A percentile compares a stretch with the other conserved stretches of the same genome.
phyloP scores from a whole-genome alignment of 2,888 invertebrate genomes.

The Gari tellinella region DNA sequence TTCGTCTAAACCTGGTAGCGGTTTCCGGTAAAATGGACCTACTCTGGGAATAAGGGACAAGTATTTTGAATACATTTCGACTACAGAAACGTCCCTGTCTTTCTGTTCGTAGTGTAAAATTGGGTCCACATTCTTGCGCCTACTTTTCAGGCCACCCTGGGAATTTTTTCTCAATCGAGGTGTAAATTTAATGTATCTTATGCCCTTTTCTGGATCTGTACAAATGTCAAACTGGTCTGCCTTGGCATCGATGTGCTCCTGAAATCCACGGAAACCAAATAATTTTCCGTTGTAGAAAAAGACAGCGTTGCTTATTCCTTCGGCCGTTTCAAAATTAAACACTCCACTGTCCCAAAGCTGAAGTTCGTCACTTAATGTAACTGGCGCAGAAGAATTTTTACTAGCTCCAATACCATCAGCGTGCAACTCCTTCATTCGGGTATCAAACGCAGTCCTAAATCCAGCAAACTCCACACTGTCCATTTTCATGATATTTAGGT shows the following conservation, averaged over 20 bases:
- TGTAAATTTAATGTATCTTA: constrained; percentile 9
- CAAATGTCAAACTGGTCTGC: constrained; percentile 21
- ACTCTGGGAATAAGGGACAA: constrained; percentile 7
- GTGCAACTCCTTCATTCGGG: constrained; percentile 23
- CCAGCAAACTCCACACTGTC: constrained; percentile 9
- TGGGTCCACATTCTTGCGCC: no score
- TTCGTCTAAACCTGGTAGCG: constrained; percentile 4
- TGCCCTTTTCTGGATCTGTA: no score
- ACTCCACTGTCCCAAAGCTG: constrained; percentile 18
- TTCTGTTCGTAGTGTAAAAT: no score
- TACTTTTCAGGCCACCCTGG: constrained; percentile 7
- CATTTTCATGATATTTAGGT: constrained; percentile 3
- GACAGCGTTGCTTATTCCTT: constrained; percentile 10
- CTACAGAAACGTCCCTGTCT: not conserved
- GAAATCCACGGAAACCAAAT: constrained; percentile 25
- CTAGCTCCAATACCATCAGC: constrained; percentile 9
- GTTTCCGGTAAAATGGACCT: constrained; percentile 20
- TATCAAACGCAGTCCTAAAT: constrained; percentile 22
- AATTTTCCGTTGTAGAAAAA: constrained; percentile 15
- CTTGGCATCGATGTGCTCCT: constrained; percentile 13
- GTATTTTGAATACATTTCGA: constrained; percentile 7
- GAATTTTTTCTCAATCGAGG: constrained; percentile 5
- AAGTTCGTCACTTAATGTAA: constrained; percentile 13
- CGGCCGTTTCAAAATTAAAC: constrained; percentile 13
- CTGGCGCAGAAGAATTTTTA: constrained; percentile 13